Conservation (phyloP, 2,113 vertebrate species). For the Charina bottae region DNA sequence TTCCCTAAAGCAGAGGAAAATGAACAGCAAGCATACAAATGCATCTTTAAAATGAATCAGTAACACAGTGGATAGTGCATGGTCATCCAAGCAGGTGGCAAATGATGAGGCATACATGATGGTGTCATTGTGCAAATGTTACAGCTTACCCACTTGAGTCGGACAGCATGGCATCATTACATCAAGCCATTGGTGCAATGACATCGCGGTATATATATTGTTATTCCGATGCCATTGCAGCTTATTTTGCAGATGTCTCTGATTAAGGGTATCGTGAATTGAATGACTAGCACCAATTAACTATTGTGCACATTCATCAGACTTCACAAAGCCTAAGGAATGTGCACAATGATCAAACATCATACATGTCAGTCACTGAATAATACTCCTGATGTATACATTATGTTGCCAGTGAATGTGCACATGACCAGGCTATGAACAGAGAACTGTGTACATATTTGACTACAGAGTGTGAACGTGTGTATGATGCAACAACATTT, state of each 20-base stretch:
- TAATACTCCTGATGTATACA: neutral
- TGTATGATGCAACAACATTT: neutral
- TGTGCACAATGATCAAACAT: neutral
- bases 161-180: neutral
- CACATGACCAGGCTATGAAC: neutral
- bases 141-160: neutral
- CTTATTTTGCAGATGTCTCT: neutral
- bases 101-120: neutral
- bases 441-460: neutral
- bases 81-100: neutral
- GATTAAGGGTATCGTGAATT: neutral
- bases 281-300: neutral
- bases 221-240: neutral
- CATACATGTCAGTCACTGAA: neutral
- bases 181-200: neutral
- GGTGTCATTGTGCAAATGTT: neutral
- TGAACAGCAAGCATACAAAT: neutral
- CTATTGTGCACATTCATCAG: neutral
- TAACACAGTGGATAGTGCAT: neutral
- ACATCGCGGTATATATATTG: neutral
- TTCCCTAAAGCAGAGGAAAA: neutral
- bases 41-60: neutral
- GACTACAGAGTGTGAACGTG: neutral
- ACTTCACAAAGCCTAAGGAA: neutral
- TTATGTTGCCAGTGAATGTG: neutral